Conservation (phyloP, 2,888 invertebrate species). For the Polymixis lichenea region DNA sequence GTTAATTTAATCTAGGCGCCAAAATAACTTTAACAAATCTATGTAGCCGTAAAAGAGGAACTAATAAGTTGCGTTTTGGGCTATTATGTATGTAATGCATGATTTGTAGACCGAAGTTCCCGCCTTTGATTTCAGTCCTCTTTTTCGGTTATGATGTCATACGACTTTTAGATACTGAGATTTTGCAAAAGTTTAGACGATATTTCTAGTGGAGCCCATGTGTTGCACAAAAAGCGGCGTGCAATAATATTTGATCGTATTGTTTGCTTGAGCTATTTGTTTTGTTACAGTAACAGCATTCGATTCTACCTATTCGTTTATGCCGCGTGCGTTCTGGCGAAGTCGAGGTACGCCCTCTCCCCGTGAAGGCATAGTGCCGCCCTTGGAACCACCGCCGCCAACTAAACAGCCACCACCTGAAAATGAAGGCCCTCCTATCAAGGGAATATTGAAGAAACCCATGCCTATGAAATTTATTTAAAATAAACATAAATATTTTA, state of each 20-base stretch:
- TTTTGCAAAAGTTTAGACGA: not conserved
- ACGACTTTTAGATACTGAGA: not conserved
- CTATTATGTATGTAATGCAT: not conserved
- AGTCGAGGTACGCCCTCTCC: slow-evolving; percentile 68
- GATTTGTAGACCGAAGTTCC: not conserved
- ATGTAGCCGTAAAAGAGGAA: not conserved
- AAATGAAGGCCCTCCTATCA: slow-evolving; percentile 72
- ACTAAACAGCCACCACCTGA: slow-evolving; percentile 72
- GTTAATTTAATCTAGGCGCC: not conserved
- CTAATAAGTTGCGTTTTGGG: not conserved
- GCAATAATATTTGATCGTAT: not conserved
- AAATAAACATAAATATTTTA: slow-evolving; percentile 18
- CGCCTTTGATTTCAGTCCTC: not conserved
- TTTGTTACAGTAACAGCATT: slow-evolving; percentile 79
- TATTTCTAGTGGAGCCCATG: not conserved
- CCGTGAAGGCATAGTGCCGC: slow-evolving; percentile 70
- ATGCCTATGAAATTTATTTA: slow-evolving; percentile 88
- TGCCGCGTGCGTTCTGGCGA: slow-evolving; percentile 80
- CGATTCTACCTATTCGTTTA: slow-evolving; percentile 82
- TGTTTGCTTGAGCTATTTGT: not conserved
- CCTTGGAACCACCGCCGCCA: slow-evolving; percentile 76
- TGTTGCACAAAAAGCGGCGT: not conserved
- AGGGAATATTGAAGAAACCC: slow-evolving; percentile 87
- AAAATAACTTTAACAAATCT: not conserved
- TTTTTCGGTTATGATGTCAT: not conserved